Percentiles rank a stretch among this genome's conserved stretches.
These are phyloP conservation scores for Caenorhabditis imperialis DNA, from an alignment of 2,888 invertebrate genomes.

Conservation along the genomic window DNA sequence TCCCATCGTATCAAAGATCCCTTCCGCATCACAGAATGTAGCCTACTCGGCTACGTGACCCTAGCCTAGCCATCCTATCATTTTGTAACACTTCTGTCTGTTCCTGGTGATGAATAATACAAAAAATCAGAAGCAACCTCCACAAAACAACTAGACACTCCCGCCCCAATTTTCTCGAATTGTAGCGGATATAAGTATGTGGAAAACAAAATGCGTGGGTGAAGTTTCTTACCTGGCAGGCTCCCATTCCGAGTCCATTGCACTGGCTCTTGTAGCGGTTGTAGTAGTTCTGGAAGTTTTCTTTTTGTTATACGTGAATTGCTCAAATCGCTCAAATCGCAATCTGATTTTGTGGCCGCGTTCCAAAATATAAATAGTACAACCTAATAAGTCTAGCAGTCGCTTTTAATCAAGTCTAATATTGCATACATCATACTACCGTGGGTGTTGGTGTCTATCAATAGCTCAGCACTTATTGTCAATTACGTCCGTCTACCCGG, in stretches of 20 bases:
- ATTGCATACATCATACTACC: constrained; percentile 6
- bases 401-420: constrained; percentile 1
- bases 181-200: constrained; percentile 23
- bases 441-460: constrained; percentile 21
- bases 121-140: constrained; percentile 41
- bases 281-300: constrained; percentile 67
- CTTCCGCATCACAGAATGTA: no score
- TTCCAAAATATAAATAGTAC: no score
- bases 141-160: constrained; percentile 42
- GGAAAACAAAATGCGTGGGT: constrained; percentile 25
- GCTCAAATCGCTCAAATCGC: no score
- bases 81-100: constrained; percentile 19
- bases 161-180: constrained; percentile 31
- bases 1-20: no score
- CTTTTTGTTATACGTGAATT: no score
- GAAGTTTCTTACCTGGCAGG: constrained; percentile 50
- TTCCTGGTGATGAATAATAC: constrained; percentile 17
- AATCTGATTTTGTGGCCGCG: no score
- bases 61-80: no score
- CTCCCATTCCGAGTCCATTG: constrained; percentile 58
- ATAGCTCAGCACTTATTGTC: constrained; percentile 26
- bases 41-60: no score
- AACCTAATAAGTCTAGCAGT: no score
- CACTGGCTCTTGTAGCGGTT: constrained; percentile 66
- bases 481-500: no score